Percentiles rank a stretch among this genome's conserved stretches.
These are phyloP conservation scores for Thymallus thymallus DNA, from an alignment of 2,113 vertebrate genomes.

Conservation along the genomic window DNA sequence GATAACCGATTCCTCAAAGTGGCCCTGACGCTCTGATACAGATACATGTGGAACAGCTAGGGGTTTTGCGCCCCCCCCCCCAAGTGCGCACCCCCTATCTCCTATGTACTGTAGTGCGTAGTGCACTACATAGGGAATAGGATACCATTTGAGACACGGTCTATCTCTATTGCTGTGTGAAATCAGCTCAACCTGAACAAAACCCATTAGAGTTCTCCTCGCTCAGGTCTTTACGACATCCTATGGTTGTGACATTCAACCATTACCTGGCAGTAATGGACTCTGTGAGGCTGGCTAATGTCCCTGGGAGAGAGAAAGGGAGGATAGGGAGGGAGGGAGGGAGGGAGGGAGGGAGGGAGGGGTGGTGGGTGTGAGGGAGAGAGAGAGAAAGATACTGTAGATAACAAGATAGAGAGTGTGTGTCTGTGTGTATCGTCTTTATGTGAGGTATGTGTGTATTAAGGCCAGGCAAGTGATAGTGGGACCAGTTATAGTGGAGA, in stretches of 20 bases:
- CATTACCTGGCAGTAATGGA: conserved; percentile 75
- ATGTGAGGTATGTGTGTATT: not conserved
- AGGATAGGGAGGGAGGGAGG: not conserved
- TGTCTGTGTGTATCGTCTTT: conserved; percentile 18
- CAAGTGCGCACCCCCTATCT: too few species aligned
- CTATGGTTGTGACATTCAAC: conserved; percentile 72
- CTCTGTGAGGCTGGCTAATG: conserved; percentile 58
- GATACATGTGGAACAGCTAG: too few species aligned
- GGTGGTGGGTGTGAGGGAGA: not conserved
- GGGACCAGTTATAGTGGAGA: not conserved
- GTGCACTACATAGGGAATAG: not conserved
- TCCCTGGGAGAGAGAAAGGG: conserved; percentile 7
- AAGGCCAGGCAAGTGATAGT: not conserved
- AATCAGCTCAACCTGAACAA: conserved; percentile 73
- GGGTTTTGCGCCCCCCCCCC: too few species aligned
- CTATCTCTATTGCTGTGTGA: conserved; percentile 41
- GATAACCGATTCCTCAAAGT: not conserved
- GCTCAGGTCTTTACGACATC: conserved; percentile 70
- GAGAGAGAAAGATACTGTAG: not conserved
- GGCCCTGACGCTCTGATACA: not conserved
- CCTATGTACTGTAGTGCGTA: too few species aligned
- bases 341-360: not conserved
- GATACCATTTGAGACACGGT: too few species aligned
- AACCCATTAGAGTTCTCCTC: conserved; percentile 70
- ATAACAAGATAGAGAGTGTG: not conserved